Percentiles rank a stretch among this genome's conserved stretches.
Conservation (phyloP, 2,888 invertebrate genomes). For the Colostygia pectinataria region DNA sequence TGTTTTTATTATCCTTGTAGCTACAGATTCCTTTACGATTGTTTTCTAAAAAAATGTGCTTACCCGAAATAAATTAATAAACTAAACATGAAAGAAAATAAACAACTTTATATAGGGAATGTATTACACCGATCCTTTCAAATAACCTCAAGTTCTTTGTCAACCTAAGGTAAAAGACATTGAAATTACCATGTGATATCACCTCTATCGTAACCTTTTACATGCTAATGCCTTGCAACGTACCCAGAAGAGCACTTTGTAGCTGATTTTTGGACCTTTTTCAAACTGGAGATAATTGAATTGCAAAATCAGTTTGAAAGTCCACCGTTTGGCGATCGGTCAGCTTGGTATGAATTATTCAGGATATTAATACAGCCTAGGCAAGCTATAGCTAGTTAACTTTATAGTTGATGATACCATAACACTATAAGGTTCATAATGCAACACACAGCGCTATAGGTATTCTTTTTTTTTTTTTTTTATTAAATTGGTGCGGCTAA, state of each 20-base stretch:
- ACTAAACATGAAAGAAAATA: too few relatives aligned
- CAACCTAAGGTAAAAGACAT: background rate
- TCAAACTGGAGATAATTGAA: constrained; percentile 53
- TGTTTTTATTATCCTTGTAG: too few relatives aligned
- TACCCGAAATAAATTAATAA: too few relatives aligned
- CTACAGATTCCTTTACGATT: too few relatives aligned
- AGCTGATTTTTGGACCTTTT: constrained; percentile 41
- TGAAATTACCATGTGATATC: constrained; percentile 9
- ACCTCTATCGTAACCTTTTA: constrained; percentile 13
- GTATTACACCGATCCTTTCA: background rate
- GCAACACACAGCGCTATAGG: too few relatives aligned
- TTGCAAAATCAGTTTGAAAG: constrained; percentile 54
- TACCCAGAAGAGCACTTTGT: constrained; percentile 34
- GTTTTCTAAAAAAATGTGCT: too few relatives aligned
- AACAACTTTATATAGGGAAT: too few relatives aligned
- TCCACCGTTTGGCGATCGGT: constrained; percentile 45
- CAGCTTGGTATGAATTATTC: constrained; percentile 54
- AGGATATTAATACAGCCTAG: constrained; percentile 21
- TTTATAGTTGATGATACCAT: too few relatives aligned
- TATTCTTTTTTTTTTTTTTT: too few relatives aligned
- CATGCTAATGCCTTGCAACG: constrained; percentile 38
- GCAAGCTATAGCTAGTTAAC: constrained; percentile 1
- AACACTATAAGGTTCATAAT: too few relatives aligned
- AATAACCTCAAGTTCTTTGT: background rate
- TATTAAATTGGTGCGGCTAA: too few relatives aligned